These are phyloP conservation scores for Enteromius mattozi DNA, from an alignment of 2,797 vertebrate species.

Conservation along the genomic window DNA sequence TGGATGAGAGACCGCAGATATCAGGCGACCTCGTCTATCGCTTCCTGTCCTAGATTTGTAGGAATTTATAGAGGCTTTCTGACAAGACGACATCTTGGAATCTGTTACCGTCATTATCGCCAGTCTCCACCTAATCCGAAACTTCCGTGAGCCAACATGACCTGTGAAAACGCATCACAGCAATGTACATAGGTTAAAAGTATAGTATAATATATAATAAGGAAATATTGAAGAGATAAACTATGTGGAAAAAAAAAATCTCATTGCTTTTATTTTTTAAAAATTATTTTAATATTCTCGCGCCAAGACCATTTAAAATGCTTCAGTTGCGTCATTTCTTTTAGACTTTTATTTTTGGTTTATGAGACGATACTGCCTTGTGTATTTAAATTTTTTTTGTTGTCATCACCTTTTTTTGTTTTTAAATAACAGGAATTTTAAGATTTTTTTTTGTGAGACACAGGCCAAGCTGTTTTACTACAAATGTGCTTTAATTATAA, in stretches of 20 bases:
- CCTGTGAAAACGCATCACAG: conserved; percentile 63
- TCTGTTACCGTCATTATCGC: conserved; percentile 51
- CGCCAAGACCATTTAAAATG: conserved; percentile 73
- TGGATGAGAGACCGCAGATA: conserved; percentile 40
- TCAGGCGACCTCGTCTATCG: conserved; percentile 24
- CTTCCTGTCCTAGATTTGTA: conserved; percentile 51
- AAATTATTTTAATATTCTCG: conserved; percentile 69
- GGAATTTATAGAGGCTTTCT: conserved; percentile 44
- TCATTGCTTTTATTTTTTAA: conserved; percentile 59
- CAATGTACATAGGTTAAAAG: conserved; percentile 81
- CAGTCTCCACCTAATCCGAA: conserved; percentile 51
- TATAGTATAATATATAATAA: conserved; percentile 85
- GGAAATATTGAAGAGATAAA: conserved; percentile 72
- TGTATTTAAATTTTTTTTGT: conserved; percentile 64
- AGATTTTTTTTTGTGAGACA: conserved; percentile 27
- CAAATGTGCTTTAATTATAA: conserved; percentile 17
- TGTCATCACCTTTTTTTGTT: conserved; percentile 45
- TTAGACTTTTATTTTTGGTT: conserved; percentile 43
- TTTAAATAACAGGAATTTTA: conserved; percentile 42
- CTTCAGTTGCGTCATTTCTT: conserved; percentile 46
- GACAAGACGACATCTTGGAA: conserved; percentile 55
- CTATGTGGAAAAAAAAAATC: conserved; percentile 43
- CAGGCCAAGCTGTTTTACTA: conserved; percentile 22
- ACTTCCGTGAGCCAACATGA: conserved; percentile 65
- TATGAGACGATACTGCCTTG: conserved; percentile 18